Conservation (phyloP, 2,113 vertebrate species). For the Epinephelus fuscoguttatus region DNA sequence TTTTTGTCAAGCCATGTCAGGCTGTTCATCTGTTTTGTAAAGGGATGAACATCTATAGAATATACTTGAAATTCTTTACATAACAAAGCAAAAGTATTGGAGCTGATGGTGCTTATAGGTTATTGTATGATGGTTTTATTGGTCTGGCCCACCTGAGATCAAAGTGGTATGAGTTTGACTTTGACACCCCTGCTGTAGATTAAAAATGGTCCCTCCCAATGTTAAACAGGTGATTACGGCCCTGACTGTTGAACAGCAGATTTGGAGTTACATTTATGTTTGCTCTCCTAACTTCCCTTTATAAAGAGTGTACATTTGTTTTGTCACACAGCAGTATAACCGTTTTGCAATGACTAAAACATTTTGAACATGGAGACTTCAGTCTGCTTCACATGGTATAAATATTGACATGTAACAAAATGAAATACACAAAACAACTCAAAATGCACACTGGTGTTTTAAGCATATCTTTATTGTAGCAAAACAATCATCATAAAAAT, state of each 20-base stretch:
- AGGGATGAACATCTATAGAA: too few species aligned
- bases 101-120: too few species aligned
- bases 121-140: too few species aligned
- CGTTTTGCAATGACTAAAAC: neutral
- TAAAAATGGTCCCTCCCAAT: too few species aligned
- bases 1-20: too few species aligned
- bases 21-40: too few species aligned
- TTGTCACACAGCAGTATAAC: neutral
- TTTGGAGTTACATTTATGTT: neutral
- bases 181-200: too few species aligned
- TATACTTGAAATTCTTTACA: too few species aligned
- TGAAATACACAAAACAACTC: conserved; percentile 22
- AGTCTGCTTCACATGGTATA: neutral
- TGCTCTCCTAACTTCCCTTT: neutral
- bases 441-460: conserved; percentile 4
- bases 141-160: too few species aligned
- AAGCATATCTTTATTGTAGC: conserved; percentile 72
- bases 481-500: conserved; percentile 72
- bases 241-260: neutral
- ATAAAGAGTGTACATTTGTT: neutral
- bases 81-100: too few species aligned
- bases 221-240: too few species aligned
- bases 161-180: too few species aligned
- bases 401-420: neutral
- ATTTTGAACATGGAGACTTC: neutral